phyloP scores from a whole-genome alignment of 2,113 vertebrate species.

The Corvus cornix region DNA sequence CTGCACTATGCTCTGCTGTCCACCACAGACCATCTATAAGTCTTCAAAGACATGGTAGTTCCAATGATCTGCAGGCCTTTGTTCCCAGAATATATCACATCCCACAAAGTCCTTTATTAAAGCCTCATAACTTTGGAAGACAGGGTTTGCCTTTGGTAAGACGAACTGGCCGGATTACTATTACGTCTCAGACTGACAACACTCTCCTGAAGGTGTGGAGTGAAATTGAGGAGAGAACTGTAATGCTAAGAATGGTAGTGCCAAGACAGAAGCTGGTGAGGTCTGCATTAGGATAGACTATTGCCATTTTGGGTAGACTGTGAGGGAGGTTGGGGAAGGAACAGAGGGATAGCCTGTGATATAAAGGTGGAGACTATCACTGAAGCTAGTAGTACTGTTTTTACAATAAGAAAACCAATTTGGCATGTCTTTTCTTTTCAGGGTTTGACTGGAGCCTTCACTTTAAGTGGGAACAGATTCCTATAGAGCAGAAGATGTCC shows the following conservation, averaged over 20 bases:
- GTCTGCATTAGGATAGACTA: background rate
- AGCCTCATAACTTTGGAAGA: background rate
- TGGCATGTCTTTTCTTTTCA: conserved; percentile 50
- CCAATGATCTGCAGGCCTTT: background rate
- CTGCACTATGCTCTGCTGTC: background rate
- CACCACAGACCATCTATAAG: background rate
- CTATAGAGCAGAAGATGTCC: conserved; percentile 97
- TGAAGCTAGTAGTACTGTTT: background rate
- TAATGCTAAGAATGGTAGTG: background rate
- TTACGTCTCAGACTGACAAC: background rate
- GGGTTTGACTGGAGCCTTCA: conserved; percentile 99
- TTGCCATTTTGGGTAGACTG: background rate
- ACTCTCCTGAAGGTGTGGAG: background rate
- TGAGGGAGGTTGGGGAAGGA: background rate
- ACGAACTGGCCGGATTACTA: background rate
- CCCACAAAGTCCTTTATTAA: background rate
- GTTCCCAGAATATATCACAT: background rate
- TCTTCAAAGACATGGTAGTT: background rate
- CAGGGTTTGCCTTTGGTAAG: background rate
- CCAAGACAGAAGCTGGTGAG: background rate
- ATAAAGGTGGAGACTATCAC: background rate
- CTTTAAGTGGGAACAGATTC: conserved; percentile 99
- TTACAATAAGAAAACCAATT: background rate
- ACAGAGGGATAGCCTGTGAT: background rate
- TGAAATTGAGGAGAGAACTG: background rate